Percentiles rank a stretch among this genome's conserved stretches.
Conservation (phyloP, 1,140 invertebrate species). For the Coptotermes formosanus region DNA sequence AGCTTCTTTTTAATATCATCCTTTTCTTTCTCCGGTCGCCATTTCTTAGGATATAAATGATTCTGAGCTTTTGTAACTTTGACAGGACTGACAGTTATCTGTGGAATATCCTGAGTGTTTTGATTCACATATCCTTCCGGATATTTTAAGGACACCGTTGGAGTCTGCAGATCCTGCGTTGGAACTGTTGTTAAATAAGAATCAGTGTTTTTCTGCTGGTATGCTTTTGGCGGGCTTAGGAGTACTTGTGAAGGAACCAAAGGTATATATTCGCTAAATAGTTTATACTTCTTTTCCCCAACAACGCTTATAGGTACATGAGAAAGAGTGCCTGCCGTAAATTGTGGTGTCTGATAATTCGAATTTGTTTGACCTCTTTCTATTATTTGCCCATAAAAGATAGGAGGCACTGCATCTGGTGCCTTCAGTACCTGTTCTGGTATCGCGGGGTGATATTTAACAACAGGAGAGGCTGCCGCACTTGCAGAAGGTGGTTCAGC, state of each 20-base stretch:
- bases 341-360: background rate
- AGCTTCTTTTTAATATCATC: too few relatives aligned
- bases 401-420: background rate
- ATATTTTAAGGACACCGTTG: background rate
- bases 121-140: background rate
- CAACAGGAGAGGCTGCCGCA: background rate
- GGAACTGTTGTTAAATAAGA: background rate
- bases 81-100: background rate
- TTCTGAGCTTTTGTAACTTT: background rate
- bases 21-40: slow-evolving; percentile 17
- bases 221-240: background rate
- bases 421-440: background rate
- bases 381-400: background rate
- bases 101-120: too few relatives aligned
- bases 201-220: background rate
- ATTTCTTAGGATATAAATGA: slow-evolving; percentile 20
- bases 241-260: background rate
- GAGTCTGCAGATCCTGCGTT: background rate
- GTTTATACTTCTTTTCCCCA: background rate
- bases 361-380: background rate
- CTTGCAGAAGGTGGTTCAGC: background rate
- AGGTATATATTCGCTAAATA: too few relatives aligned
- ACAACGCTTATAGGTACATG: background rate
- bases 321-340: background rate
- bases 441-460: background rate